Evolutionary conservation across 2,797 vertebrate genomes (phyloP).

Genomic region (Poeciliopsis presidionis): DNA sequence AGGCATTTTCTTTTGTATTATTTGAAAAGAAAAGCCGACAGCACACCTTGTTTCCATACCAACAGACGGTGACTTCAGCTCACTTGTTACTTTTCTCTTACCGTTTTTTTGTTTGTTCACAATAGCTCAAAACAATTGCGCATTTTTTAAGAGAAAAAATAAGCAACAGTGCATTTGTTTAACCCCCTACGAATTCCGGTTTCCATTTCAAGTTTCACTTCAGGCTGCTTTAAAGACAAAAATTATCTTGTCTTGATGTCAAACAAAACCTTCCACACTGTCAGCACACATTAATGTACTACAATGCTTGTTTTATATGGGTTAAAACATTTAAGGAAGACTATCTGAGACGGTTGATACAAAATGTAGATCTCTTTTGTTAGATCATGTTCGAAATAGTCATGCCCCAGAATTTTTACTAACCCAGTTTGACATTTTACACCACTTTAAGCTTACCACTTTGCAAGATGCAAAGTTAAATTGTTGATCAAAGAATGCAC

Average conservation of each 20-base stretch:
- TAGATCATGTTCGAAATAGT: not conserved
- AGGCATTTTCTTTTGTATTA: slow-evolving; percentile 28
- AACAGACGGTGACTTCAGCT: slow-evolving; percentile 42
- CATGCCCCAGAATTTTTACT: not conserved
- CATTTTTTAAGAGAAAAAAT: slow-evolving; percentile 3
- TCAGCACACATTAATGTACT: not conserved
- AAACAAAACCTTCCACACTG: not conserved
- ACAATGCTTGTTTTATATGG: not conserved
- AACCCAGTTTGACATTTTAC: not conserved
- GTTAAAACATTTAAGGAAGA: not conserved
- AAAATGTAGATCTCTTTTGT: not conserved
- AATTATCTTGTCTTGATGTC: not conserved
- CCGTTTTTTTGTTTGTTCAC: slow-evolving; percentile 31
- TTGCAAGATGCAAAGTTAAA: slow-evolving; percentile 3
- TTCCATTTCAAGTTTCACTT: slow-evolving; percentile 14
- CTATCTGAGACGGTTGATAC: not conserved
- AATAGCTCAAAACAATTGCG: slow-evolving; percentile 22
- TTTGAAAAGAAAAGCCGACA: slow-evolving; percentile 21
- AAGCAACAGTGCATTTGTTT: not conserved
- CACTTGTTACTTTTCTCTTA: slow-evolving; percentile 46
- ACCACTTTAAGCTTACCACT: not conserved
- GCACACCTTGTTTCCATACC: slow-evolving; percentile 58
- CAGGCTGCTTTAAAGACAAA: slow-evolving; percentile 2
- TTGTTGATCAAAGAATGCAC: not conserved
- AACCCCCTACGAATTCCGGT: slow-evolving; percentile 16